Evolutionary conservation across 1,140 invertebrate genomes (phyloP), one percentile per base, ranked within the genome.

Genomic region (Dendrolimus punctatus): DNA sequence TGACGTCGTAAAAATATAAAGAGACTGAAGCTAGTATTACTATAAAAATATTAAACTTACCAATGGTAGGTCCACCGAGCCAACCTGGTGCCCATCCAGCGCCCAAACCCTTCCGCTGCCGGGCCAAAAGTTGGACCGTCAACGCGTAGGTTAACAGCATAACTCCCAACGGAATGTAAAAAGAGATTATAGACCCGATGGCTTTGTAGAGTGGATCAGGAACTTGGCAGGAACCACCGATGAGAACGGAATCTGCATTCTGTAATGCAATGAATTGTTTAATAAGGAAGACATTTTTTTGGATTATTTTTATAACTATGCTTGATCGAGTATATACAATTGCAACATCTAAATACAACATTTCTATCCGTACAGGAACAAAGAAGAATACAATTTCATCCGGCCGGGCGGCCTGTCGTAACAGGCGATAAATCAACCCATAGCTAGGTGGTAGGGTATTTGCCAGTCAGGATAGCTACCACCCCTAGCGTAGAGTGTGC

Each of bases 81-180:
- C 85, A 87, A 43, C 80, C 80, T 8, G 88, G 75, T 6, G 68
- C 91, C 90, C 73, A 93, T 66, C 91, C 91, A 88, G 76, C 89
- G 6, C 91, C 92, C 6, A 95, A 83, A 55, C 93, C 94, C 71
- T 93, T 93, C 57, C 91, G 90, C 74, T 95, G 94, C 46, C 91
- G 78, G 9, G 93, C 93, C 61, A 98, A 86, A 5, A 97, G 88
- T 50, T 93, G 89, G 2, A 98, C 95, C 0, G 97, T 99, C 49
- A 98, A 89, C 4, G 95, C 92, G 72, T 98, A 99, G 3, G 97
- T 98, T 40, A 97, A 87, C 67, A 98, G 87, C 97, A 99, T 99
- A 46, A 99, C 96, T 6, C 93, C 89, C 42, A 99, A 89, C 4
- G 98, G 98, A 58, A 99, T 96, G 87, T 98, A 98, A 86, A 99